Conservation (phyloP, 2,113 vertebrate species). For the Percopsis transmontana region DNA sequence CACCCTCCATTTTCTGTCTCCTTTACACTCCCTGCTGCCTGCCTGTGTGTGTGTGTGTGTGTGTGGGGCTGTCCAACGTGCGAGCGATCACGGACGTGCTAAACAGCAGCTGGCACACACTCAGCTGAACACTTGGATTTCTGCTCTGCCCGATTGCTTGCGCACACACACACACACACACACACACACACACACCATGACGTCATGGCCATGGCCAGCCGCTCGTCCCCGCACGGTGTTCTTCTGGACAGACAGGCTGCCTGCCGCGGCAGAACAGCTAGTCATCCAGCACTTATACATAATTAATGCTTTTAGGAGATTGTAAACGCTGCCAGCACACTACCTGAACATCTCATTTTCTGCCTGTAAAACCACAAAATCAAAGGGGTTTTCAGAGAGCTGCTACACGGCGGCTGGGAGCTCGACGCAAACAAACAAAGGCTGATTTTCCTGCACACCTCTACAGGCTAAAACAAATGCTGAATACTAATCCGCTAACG, state of each 20-base stretch:
- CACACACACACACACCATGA: constrained; percentile 50
- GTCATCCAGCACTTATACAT: constrained; percentile 55
- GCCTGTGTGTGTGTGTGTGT: constrained; percentile 17
- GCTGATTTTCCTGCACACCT: not conserved
- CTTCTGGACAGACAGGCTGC: constrained; percentile 48
- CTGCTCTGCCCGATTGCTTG: constrained; percentile 45
- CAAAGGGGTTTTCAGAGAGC: constrained; percentile 30
- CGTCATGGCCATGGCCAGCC: constrained; percentile 34
- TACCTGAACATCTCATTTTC: constrained; percentile 50
- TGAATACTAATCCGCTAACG: constrained; percentile 37
- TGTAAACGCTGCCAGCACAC: constrained; percentile 35
- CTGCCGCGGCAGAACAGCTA: constrained; percentile 38
- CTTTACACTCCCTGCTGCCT: constrained; percentile 13
- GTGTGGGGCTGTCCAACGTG: not conserved
- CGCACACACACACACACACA: constrained; percentile 20
- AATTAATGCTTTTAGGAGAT: constrained; percentile 58
- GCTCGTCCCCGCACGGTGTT: not conserved
- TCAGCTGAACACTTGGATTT: constrained; percentile 45
- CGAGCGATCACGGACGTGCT: constrained; percentile 63
- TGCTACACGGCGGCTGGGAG: constrained; percentile 11
- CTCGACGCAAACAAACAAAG: constrained; percentile 15
- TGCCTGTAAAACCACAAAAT: constrained; percentile 43
- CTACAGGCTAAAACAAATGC: constrained; percentile 1
- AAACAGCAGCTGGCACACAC: constrained; percentile 62
- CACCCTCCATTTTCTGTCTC: constrained; percentile 40